Evolutionary conservation across 1,140 invertebrate species (phyloP).

Genomic region (Wasmannia auropunctata): DNA sequence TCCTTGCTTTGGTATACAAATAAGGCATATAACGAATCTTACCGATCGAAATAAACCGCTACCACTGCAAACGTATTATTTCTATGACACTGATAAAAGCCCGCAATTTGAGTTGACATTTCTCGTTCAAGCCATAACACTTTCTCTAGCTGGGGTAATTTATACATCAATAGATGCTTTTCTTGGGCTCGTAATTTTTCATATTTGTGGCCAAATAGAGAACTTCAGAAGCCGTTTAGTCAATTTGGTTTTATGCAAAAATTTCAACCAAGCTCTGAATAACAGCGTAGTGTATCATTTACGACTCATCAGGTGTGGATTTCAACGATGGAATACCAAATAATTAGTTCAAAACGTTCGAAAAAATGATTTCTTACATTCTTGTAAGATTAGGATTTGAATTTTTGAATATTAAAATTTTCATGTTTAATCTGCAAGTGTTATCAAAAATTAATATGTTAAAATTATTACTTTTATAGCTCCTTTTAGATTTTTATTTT

Average conservation of each 20-base stretch:
- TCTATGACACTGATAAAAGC: constrained; percentile 7
- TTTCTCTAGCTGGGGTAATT: background rate
- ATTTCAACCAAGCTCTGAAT: background rate
- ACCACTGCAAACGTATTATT: constrained; percentile 29
- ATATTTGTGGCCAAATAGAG: constrained; percentile 41
- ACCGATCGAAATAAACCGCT: background rate
- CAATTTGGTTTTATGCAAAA: background rate
- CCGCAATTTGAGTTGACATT: constrained; percentile 43
- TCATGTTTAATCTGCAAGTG: background rate
- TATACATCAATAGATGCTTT: constrained; percentile 37
- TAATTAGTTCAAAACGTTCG: background rate
- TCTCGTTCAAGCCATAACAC: background rate
- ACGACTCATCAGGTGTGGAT: constrained; percentile 40
- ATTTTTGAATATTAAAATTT: background rate
- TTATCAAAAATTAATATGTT: too few species aligned
- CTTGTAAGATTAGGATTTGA: background rate
- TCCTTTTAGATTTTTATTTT: too few species aligned
- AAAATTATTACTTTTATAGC: too few species aligned
- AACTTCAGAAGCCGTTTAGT: constrained; percentile 15
- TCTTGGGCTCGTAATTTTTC: constrained; percentile 12
- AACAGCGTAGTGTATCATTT: background rate
- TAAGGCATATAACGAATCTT: background rate
- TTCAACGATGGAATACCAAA: background rate
- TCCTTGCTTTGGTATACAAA: constrained; percentile 4
- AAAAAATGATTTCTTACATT: background rate